Percentiles rank a stretch among this genome's conserved stretches.
Evolutionary conservation across 2,797 vertebrate genomes (phyloP).

Genomic region (Cirrhinus mrigala): DNA sequence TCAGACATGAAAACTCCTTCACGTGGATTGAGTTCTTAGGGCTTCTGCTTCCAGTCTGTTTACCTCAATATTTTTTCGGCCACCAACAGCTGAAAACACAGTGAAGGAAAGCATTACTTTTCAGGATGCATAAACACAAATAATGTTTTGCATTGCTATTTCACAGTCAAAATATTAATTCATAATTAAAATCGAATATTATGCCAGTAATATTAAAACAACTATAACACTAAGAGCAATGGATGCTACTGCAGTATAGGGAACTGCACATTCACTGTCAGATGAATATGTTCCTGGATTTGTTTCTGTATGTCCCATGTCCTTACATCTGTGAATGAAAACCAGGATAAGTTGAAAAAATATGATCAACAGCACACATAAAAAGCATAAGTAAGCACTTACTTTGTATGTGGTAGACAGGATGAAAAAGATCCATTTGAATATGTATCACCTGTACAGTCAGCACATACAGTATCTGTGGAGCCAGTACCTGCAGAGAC

Average conservation of each 20-base stretch:
- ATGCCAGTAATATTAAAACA: neutral
- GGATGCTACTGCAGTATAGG: neutral
- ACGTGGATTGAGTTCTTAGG: too few relatives aligned
- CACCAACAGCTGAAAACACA: neutral
- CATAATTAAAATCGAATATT: neutral
- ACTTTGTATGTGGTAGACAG: conserved; percentile 67
- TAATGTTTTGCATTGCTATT: neutral
- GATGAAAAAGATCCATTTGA: conserved; percentile 59
- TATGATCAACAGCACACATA: neutral
- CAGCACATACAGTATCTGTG: conserved; percentile 63
- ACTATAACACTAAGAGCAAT: neutral
- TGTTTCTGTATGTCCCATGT: conserved; percentile 12
- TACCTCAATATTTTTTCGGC: neutral
- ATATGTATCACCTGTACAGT: conserved; percentile 63
- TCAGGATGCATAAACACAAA: neutral
- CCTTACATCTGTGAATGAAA: conserved; percentile 62
- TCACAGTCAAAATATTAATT: neutral
- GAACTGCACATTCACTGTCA: conserved; percentile 57
- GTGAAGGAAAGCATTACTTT: neutral
- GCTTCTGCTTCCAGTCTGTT: neutral
- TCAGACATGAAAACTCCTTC: too few relatives aligned
- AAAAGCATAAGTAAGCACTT: conserved; percentile 26
- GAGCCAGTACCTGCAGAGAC: conserved; percentile 59
- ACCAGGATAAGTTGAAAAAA: neutral
- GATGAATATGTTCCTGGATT: conserved; percentile 54